Base-by-base conservation (phyloP, 1,140 invertebrate genomes). In the Ptiloglossa arizonensis region DNA sequence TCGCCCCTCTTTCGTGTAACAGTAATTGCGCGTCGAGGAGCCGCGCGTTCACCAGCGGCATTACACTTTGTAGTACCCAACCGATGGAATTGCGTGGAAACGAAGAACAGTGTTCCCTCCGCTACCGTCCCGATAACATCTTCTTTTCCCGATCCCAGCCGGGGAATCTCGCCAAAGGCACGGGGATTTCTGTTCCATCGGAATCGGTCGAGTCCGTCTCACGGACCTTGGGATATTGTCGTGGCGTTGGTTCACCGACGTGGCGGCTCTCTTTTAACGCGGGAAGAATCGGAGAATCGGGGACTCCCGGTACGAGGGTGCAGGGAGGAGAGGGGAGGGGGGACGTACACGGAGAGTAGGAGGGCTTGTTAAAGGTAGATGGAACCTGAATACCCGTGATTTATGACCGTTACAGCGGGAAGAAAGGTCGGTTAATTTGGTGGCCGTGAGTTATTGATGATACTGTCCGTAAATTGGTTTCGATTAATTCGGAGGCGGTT, bases 61-160 rank as follows among this genome's bases (percentile, higher is more conserved):
- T 73, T 66, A 35, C 60, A 66, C 60, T 79, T 73, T 70, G 54
- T 60, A n/a, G n/a, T n/a, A n/a, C 50, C 32, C 41, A 22, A 69
- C 38, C 64, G 72, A 38, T 75, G 44, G 44, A 46, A 76, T n/a
- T 68, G 54, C 73, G 22, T 38, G 63, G 54, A 59, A 59, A 68
- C 52, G 44, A 44, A 50, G 32, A 60, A 59, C 41, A 32, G 27
- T 8, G 41, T 17, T n/a, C n/a, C 13, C 41, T 38, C 41, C n/a
- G 38, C 35, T 76, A 54, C 35, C 52, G 71, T 76, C 70, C 72
- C 79, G 73, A 76, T 60, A 69, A 59, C 44, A 76, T 76, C 73
- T 76, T 27, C 41, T 69, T 60, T 69, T 46, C 57, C 32, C 17
- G 48, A 22, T 29, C 22, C 60, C 59, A 29, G 46, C 44, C 4